phyloP scores from a whole-genome alignment of 2,797 vertebrate genomes.

The Syngnathus rostellatus region DNA sequence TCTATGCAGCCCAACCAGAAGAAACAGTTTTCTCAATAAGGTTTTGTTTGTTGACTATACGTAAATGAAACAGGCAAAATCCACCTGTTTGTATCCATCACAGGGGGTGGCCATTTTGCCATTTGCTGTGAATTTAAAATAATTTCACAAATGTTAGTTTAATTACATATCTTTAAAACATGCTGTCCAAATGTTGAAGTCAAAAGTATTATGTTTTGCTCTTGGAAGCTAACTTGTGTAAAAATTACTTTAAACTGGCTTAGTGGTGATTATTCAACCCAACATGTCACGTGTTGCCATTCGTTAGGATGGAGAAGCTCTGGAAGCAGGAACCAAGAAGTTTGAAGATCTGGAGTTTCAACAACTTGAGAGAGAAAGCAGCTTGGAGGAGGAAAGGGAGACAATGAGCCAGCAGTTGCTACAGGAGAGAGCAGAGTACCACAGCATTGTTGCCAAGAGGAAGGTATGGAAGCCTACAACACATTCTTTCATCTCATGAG shows the following conservation, averaged over 20 bases:
- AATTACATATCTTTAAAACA: neutral
- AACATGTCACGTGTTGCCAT: conserved; percentile 8
- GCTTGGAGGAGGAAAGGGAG: conserved; percentile 87
- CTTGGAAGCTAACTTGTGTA: neutral
- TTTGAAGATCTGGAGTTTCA: conserved; percentile 98
- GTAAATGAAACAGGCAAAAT: too few relatives aligned
- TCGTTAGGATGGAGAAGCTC: conserved; percentile 79
- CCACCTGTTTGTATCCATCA: too few relatives aligned
- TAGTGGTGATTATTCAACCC: neutral
- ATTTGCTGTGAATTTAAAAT: too few relatives aligned
- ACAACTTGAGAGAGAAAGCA: conserved; percentile 93
- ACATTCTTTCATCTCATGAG: neutral
- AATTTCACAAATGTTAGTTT: too few relatives aligned
- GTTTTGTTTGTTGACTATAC: neutral
- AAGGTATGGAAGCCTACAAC: conserved; percentile 67
- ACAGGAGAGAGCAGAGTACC: conserved; percentile 77
- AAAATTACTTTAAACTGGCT: neutral
- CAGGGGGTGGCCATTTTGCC: too few relatives aligned
- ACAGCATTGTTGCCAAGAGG: conserved; percentile 71
- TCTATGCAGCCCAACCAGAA: too few relatives aligned
- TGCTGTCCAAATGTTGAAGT: neutral
- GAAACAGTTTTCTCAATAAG: neutral
- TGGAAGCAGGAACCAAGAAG: conserved; percentile 84
- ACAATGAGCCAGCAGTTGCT: conserved; percentile 81
- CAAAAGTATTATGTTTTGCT: neutral